Conservation (phyloP, 2,888 invertebrate genomes). For the Tribolium freemani region DNA sequence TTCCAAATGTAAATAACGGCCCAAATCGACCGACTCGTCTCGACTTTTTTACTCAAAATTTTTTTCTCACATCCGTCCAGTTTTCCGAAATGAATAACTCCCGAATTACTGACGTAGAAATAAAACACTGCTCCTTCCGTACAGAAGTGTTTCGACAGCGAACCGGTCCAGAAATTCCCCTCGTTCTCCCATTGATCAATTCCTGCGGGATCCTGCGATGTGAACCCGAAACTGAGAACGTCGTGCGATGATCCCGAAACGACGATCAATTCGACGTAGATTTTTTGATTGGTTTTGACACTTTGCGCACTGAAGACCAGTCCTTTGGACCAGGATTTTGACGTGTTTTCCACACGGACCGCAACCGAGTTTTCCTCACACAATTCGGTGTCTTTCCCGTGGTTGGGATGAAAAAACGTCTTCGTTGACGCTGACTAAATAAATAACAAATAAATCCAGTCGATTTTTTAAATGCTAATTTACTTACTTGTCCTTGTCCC, state of each 20-base stretch:
- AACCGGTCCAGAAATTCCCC: neutral
- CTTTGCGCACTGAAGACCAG: neutral
- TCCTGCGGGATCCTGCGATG: neutral
- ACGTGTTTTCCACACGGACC: neutral
- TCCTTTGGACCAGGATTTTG: neutral
- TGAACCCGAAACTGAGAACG: conserved; percentile 4
- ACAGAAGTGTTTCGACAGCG: neutral
- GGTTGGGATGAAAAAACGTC: neutral
- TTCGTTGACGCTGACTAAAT: neutral
- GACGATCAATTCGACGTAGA: neutral
- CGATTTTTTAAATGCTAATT: neutral
- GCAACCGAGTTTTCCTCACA: neutral
- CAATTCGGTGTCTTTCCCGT: neutral
- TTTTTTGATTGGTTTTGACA: neutral
- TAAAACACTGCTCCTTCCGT: neutral
- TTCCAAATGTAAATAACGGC: conserved; percentile 3
- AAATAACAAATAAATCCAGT: too few relatives aligned
- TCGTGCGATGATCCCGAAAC: neutral
- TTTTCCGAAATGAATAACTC: neutral
- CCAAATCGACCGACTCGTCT: neutral
- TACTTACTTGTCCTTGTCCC: neutral
- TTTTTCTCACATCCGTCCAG: neutral
- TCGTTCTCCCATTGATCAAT: neutral
- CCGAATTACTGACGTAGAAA: neutral
- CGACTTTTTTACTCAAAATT: neutral